Conservation (phyloP, 1,140 invertebrate species). For the Bicyclus anynana region DNA sequence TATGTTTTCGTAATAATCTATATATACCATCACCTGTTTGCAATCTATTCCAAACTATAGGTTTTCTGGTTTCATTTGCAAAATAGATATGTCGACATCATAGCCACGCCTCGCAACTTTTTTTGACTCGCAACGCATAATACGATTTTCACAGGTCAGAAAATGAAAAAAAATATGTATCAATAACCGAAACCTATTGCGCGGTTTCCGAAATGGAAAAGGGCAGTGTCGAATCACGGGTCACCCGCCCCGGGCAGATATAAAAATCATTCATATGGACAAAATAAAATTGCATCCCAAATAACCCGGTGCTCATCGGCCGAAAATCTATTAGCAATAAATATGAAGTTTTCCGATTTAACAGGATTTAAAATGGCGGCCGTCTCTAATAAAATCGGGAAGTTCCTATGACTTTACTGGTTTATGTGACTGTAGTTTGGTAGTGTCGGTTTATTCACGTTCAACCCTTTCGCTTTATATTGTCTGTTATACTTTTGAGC, state of each 20-base stretch:
- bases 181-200: slow-evolving; percentile 43
- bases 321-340: slow-evolving; percentile 77
- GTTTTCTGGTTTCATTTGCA: too few species aligned
- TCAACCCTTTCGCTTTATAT: neutral
- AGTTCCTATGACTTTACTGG: slow-evolving; percentile 59
- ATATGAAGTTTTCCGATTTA: slow-evolving; percentile 76
- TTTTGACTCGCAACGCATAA: too few species aligned
- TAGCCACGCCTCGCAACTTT: too few species aligned
- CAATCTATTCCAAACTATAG: too few species aligned
- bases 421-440: slow-evolving; percentile 58
- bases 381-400: slow-evolving; percentile 48
- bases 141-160: neutral
- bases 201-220: slow-evolving; percentile 53
- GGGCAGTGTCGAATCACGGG: slow-evolving; percentile 37
- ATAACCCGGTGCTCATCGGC: slow-evolving; percentile 70
- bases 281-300: slow-evolving; percentile 76
- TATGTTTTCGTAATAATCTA: too few species aligned
- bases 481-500: too few species aligned
- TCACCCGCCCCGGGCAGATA: slow-evolving; percentile 55
- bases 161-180: slow-evolving; percentile 23
- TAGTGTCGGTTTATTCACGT: neutral
- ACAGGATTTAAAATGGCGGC: slow-evolving; percentile 69
- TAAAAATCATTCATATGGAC: slow-evolving; percentile 76
- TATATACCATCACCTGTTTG: too few species aligned
- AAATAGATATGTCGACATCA: too few species aligned